Conservation (phyloP, 2,797 vertebrate species). For the Tachyglossus aculeatus region DNA sequence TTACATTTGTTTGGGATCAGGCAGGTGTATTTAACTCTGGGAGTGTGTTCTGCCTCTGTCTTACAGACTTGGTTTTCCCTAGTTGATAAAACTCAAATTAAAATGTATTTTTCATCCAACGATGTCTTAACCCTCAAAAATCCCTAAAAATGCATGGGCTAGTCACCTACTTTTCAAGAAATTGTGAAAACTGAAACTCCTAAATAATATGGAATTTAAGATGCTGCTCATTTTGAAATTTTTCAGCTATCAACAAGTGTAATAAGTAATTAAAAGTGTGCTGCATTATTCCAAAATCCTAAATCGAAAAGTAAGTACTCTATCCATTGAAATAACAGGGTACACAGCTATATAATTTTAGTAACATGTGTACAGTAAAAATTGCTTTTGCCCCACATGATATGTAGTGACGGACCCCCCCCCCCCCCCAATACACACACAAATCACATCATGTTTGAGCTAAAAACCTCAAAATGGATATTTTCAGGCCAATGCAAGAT, state of each 20-base stretch:
- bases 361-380: too few species aligned
- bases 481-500: constrained; percentile 47
- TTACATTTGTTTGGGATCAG: not conserved
- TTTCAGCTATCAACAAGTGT: not conserved
- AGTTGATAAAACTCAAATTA: not conserved
- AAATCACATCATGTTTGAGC: too few species aligned
- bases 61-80: not conserved
- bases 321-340: too few species aligned
- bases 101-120: constrained; percentile 20
- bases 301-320: not conserved
- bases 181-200: too few species aligned
- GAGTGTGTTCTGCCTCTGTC: constrained; percentile 10
- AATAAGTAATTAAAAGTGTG: not conserved
- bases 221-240: not conserved
- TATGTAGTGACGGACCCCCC: too few species aligned
- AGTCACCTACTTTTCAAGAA: too few species aligned
- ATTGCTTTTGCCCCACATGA: too few species aligned
- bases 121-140: too few species aligned
- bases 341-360: too few species aligned
- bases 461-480: constrained; percentile 35
- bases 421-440: too few species aligned
- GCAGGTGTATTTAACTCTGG: not conserved
- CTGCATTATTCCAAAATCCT: not conserved
- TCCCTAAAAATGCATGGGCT: too few species aligned
- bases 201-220: too few species aligned